Evolutionary conservation across 2,113 vertebrate species (phyloP), one percentile per base, ranked within the genome.

Genomic region (Tor tambroides): DNA sequence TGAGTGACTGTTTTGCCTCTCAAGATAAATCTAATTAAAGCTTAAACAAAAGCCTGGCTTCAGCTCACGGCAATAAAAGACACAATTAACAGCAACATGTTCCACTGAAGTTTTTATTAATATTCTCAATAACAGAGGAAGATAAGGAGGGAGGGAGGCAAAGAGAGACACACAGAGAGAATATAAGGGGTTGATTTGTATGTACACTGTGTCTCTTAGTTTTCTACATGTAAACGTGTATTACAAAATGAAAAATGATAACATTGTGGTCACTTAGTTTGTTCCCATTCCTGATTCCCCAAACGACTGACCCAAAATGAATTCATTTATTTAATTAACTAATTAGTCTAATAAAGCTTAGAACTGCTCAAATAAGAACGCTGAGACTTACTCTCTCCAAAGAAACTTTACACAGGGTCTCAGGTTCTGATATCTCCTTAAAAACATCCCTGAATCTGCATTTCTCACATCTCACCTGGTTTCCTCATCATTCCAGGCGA

Each of bases 401-500:
- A 72, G 67, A 71, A 71, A 71, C 38, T 32, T 49, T 76, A 28
- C 74, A 76, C 8, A 2, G 67, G 15, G 12, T 38, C 32, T 43
- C 21, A 11, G 4, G 35, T 23, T 41, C 69, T 35, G 46, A 78
- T 61, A 35, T 26, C 32, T 32, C 4, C 14, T 81, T 26, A 28
- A 43, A 65, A n/a, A 11, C 8, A 23, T 32, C 17, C 10, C 38
- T 4, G 1, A 63, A 67, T 30, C 38, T 43, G 10, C 9, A 10
- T n/a, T 54, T 21, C 0, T 12, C 9, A 65, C 2, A 75, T 92
- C 95, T 97, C 94, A 99, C 98, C 97, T 98, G 89, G 98, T 97
- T 95, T 99, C 98, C 81, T 98, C 97, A 90, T 98, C 96, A 90
- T 97, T 95, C 97, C 98, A 99, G 76, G 98, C 95, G n/a, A 98